Evolutionary conservation across 2,797 vertebrate species (phyloP), one percentile per base, ranked within the genome.

Genomic region (Arnoldichthys spilopterus): DNA sequence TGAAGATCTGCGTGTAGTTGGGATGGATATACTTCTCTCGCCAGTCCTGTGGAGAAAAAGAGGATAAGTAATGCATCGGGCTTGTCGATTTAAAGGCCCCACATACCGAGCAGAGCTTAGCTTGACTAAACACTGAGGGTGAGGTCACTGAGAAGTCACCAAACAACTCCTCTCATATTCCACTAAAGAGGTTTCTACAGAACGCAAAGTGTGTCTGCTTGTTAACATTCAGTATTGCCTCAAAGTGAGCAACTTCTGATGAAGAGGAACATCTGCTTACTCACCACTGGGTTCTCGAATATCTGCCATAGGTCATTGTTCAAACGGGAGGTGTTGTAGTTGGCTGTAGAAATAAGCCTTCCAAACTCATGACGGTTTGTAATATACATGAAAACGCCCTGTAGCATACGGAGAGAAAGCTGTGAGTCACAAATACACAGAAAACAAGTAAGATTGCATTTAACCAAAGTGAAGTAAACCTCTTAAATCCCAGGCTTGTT

Each of bases 241-340:
- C 37, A 32, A 71, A 59, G 74, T 56, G 56, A 53, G 71, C 66
- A 32, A 3, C 6, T 37, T 53, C 51, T 24, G 34, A 74, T 54
- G 40, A 26, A 45, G 62, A 82, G 70, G 77, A 62, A 45, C 77
- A 77, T 54, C 45, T 82, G 74, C 16, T 22, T 2, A 53, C 97
- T 89, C 94, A 99, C 98, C 97, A 95, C 88, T 20, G 97, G 97
- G 90, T 99, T 99, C 94, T 98, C 96, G 92, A 96, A 99, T 86
- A 99, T 97, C 91, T 99, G 97, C 98, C 98, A 99, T 85, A 99
- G 94, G 88, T 99, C 98, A 74, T 92, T 98, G 93, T 98, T 96
- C 88, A 96, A 95, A 90, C 96, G 97, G 67, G 96, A 96, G 76
- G 88, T 97, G 88, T 99, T 99, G 84, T 98, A 99, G 94, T 97